phyloP scores from a whole-genome alignment of 2,113 vertebrate genomes.

The Phrynocephalus versicolor region DNA sequence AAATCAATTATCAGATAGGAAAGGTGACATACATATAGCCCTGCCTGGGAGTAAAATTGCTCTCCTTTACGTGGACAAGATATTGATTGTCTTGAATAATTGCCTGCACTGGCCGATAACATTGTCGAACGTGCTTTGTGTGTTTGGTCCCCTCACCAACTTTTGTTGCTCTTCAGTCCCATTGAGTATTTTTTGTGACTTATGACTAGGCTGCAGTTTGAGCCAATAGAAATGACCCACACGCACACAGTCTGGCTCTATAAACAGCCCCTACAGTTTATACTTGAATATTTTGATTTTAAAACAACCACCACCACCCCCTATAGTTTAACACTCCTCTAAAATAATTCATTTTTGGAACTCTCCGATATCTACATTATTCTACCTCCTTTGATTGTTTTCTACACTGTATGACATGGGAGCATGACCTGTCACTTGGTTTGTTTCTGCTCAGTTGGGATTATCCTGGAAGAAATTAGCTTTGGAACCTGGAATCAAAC shows the following conservation, averaged over 20 bases:
- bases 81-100: background rate
- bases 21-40: background rate
- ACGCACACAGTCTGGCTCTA: no score
- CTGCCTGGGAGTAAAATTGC: background rate
- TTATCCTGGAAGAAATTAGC: no score
- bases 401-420: background rate
- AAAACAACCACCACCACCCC: no score
- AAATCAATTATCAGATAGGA: background rate
- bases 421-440: background rate
- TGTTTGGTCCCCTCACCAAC: background rate
- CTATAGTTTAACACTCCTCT: no score
- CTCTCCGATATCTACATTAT: background rate
- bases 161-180: background rate
- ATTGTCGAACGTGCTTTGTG: background rate
- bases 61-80: background rate
- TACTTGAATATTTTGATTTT: no score
- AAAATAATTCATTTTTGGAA: no score
- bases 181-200: background rate
- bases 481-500: no score
- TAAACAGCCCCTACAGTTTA: no score
- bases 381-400: background rate
- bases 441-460: no score
- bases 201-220: no score
- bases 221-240: no score
- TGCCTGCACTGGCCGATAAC: background rate